Percentiles rank a stretch among this genome's conserved stretches.
Evolutionary conservation across 2,888 invertebrate genomes (phyloP).

Genomic region (Drosophila quinaria): DNA sequence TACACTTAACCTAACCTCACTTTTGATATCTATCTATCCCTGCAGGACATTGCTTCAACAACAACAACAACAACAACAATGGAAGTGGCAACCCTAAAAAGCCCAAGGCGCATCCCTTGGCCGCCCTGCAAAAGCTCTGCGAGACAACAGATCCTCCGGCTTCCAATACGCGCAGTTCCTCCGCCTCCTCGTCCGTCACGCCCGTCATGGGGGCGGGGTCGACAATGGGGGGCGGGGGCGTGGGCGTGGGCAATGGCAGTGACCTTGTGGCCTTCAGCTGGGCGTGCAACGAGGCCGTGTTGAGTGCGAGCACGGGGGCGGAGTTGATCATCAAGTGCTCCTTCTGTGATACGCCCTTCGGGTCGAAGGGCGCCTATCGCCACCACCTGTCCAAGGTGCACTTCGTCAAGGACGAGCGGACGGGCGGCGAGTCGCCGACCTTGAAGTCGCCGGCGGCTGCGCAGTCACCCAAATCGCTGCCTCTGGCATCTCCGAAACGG

Average conservation of each 20-base stretch:
- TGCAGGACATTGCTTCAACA: slow-evolving; percentile 61
- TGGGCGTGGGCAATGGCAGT: slow-evolving; percentile 65
- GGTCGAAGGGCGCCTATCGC: slow-evolving; percentile 98
- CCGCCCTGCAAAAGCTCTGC: slow-evolving; percentile 97
- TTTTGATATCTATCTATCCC: not conserved
- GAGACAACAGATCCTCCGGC: slow-evolving; percentile 93
- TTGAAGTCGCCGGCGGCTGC: slow-evolving; percentile 82
- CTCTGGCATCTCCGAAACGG: slow-evolving; percentile 74
- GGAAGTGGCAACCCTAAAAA: slow-evolving; percentile 66
- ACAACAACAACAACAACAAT: slow-evolving; percentile 55
- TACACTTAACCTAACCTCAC: not conserved
- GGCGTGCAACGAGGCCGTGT: slow-evolving; percentile 97
- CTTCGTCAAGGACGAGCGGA: slow-evolving; percentile 95
- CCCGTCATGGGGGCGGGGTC: slow-evolving; percentile 5
- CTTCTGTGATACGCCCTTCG: slow-evolving; percentile 97
- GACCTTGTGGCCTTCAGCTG: slow-evolving; percentile 94
- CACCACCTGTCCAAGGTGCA: slow-evolving; percentile 98
- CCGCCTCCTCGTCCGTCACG: slow-evolving; percentile 25
- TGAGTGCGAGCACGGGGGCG: slow-evolving; percentile 88
- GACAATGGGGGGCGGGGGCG: not conserved
- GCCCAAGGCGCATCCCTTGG: slow-evolving; percentile 92
- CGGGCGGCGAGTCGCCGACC: slow-evolving; percentile 49
- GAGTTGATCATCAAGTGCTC: slow-evolving; percentile 97
- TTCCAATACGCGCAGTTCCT: slow-evolving; percentile 80
- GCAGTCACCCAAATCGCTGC: slow-evolving; percentile 74